Conservation (phyloP, 92 coral and sea anemone genomes). For the Galaxea fascicularis region DNA sequence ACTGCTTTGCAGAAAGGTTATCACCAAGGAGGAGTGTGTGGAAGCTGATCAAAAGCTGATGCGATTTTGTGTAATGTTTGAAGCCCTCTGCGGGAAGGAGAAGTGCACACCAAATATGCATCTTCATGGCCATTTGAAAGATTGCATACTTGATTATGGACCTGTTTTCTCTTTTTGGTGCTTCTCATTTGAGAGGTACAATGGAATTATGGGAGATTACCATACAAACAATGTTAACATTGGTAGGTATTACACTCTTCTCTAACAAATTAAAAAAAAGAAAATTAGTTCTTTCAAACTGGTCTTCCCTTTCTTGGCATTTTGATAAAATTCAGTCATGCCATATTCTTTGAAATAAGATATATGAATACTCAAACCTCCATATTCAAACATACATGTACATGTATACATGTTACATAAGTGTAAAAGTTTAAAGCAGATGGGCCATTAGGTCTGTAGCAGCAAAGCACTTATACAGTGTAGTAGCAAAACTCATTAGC, state of each 20-base stretch:
- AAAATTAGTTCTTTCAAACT: background rate
- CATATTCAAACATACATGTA: no score
- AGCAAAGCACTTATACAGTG: no score
- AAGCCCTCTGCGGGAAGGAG: constrained; percentile 46
- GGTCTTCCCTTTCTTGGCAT: background rate
- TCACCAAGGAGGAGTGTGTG: constrained; percentile 44
- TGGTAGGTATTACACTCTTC: constrained; percentile 27
- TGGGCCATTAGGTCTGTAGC: no score
- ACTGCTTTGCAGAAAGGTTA: constrained; percentile 43
- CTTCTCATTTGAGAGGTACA: constrained; percentile 66
- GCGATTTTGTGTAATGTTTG: constrained; percentile 53
- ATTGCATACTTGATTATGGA: constrained; percentile 57
- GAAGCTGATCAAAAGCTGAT: constrained; percentile 55
- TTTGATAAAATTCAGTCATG: background rate
- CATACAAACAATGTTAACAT: constrained; percentile 61
- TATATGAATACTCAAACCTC: no score
- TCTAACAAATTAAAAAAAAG: no score
- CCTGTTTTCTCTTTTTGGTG: constrained; percentile 66
- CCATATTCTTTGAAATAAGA: no score
- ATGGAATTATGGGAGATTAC: constrained; percentile 60
- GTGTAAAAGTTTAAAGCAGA: no score
- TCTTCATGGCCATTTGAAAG: constrained; percentile 59
- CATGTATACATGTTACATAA: no score
- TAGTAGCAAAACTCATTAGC: no score
- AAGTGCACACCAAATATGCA: constrained; percentile 70